Evolutionary conservation across 2,888 invertebrate species (phyloP).

Genomic region (Spilarctia lutea): DNA sequence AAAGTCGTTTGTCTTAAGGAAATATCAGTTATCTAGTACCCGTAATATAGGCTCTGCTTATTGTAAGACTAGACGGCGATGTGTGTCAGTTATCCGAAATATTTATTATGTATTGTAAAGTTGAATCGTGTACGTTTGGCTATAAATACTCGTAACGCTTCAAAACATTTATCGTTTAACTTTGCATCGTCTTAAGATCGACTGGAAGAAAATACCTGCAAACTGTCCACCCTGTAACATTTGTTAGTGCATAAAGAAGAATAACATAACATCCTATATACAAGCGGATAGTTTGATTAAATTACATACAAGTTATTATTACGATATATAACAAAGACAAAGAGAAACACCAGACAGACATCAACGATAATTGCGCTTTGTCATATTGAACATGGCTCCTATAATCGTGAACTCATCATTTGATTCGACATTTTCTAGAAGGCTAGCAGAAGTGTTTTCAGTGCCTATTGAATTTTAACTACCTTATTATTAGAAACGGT

Average conservation of each 20-base stretch:
- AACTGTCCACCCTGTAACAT: not conserved
- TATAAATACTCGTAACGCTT: too few species aligned
- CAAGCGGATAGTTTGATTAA: not conserved
- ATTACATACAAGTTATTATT: not conserved
- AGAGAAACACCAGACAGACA: not conserved
- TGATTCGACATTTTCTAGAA: not conserved
- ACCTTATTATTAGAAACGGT: slow-evolving; percentile 18
- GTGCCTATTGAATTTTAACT: slow-evolving; percentile 21
- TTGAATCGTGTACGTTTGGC: too few species aligned
- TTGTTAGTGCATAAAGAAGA: not conserved
- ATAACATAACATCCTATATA: not conserved
- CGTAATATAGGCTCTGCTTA: too few species aligned
- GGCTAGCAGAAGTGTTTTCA: not conserved
- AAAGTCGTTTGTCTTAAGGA: too few species aligned
- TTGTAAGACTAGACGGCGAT: too few species aligned
- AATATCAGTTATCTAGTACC: too few species aligned
- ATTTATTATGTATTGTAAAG: too few species aligned
- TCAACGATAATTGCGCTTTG: slow-evolving; percentile 13
- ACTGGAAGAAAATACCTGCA: too few species aligned
- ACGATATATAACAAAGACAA: not conserved
- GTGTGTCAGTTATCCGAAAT: too few species aligned
- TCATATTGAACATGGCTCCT: not conserved
- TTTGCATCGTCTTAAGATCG: too few species aligned
- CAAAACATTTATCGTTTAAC: too few species aligned
- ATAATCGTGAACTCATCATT: slow-evolving; percentile 9